A percentile compares a stretch with the other conserved stretches of the same genome.
Evolutionary conservation across 2,888 invertebrate species (phyloP).

Genomic region (Tethea ocularis): DNA sequence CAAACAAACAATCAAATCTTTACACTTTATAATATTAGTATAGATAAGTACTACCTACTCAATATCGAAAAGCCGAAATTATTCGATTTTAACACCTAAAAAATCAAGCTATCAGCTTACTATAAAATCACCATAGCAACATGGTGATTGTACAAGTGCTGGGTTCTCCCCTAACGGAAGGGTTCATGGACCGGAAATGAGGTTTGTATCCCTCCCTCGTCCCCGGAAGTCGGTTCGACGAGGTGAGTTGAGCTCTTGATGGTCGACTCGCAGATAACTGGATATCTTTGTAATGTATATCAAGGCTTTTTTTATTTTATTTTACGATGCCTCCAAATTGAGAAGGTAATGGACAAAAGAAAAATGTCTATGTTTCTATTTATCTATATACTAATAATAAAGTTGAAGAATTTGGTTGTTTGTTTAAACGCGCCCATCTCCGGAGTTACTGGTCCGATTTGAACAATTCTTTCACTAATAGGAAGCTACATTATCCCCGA

Average conservation of each 20-base stretch:
- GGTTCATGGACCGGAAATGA: slow-evolving; percentile 71
- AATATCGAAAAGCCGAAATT: not conserved
- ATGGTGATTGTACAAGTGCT: slow-evolving; percentile 11
- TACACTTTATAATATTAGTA: too few relatives aligned
- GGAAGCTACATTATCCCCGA: too few relatives aligned
- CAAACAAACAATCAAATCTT: too few relatives aligned
- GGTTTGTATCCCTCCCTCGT: slow-evolving; percentile 63
- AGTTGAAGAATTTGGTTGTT: too few relatives aligned
- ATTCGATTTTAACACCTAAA: not conserved
- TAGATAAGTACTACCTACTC: too few relatives aligned
- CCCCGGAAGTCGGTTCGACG: slow-evolving; percentile 57
- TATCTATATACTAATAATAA: too few relatives aligned
- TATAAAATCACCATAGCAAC: slow-evolving; percentile 43
- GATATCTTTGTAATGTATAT: not conserved
- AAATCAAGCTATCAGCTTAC: slow-evolving; percentile 16
- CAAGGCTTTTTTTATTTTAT: too few relatives aligned
- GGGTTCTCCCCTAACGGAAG: slow-evolving; percentile 54
- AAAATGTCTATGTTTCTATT: too few relatives aligned
- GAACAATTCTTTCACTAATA: too few relatives aligned
- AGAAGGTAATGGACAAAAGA: too few relatives aligned
- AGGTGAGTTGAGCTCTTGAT: slow-evolving; percentile 19
- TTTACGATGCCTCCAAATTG: not conserved
- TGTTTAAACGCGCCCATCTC: too few relatives aligned
- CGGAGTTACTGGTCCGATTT: too few relatives aligned
- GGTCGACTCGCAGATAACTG: slow-evolving; percentile 4